Percentiles rank a stretch among this genome's conserved stretches.
Conservation (phyloP, 2,888 invertebrate species). For the Cinara cedri region DNA sequence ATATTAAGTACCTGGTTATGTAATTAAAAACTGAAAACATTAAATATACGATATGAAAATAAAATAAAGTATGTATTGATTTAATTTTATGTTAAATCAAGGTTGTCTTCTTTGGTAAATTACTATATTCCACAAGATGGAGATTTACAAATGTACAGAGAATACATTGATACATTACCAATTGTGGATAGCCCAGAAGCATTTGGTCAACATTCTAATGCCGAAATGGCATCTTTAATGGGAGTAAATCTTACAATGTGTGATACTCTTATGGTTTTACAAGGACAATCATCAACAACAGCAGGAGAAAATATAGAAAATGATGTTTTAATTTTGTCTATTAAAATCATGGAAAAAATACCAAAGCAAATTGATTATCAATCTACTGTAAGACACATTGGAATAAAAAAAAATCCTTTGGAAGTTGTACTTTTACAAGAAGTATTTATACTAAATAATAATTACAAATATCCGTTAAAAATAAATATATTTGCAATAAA, state of each 20-base stretch:
- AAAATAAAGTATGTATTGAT: neutral
- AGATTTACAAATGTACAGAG: slow-evolving; percentile 78
- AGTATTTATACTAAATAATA: slow-evolving; percentile 61
- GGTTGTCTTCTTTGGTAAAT: slow-evolving; percentile 74
- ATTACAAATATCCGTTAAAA: neutral
- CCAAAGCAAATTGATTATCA: slow-evolving; percentile 79
- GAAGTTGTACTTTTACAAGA: slow-evolving; percentile 87
- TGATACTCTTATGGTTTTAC: slow-evolving; percentile 78
- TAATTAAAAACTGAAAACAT: too few species aligned
- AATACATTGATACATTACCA: slow-evolving; percentile 70
- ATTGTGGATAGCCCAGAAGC: slow-evolving; percentile 82
- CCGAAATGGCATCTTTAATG: slow-evolving; percentile 85
- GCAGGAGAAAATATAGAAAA: slow-evolving; percentile 62
- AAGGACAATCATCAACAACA: slow-evolving; percentile 68
- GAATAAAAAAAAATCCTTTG: slow-evolving; percentile 75
- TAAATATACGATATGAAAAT: neutral
- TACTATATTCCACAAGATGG: slow-evolving; percentile 87
- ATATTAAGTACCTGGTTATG: too few species aligned
- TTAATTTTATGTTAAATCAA: slow-evolving; percentile 61
- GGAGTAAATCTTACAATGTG: slow-evolving; percentile 79
- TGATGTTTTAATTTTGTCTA: slow-evolving; percentile 69
- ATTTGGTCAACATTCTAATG: slow-evolving; percentile 88
- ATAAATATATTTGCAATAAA: neutral
- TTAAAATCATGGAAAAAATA: slow-evolving; percentile 75
- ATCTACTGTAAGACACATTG: slow-evolving; percentile 76